Conservation (phyloP, 1,140 invertebrate species). For the Chrysopa pallens region DNA sequence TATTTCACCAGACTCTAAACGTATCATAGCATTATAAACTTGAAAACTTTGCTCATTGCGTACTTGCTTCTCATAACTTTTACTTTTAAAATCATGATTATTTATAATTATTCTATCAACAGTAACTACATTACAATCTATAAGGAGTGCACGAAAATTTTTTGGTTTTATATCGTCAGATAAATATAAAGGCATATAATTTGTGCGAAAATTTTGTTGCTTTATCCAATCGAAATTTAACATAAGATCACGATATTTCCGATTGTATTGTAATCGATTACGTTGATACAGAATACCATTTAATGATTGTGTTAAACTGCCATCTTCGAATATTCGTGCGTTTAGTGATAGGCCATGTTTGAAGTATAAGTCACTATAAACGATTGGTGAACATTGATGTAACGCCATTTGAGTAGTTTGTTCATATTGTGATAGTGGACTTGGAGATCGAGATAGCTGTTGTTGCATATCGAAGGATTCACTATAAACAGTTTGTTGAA, state of each 20-base stretch:
- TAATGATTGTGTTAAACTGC: not conserved
- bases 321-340: not conserved
- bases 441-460: too few relatives aligned
- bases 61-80: not conserved
- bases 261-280: too few relatives aligned
- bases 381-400: conserved; percentile 1
- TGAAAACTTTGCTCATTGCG: not conserved
- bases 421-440: too few relatives aligned
- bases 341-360: conserved; percentile 11
- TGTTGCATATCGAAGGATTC: too few relatives aligned
- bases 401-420: not conserved
- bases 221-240: not conserved
- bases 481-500: too few relatives aligned
- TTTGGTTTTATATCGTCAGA: not conserved
- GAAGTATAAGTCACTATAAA: conserved; percentile 15
- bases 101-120: not conserved
- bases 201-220: not conserved
- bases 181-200: not conserved
- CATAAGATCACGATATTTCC: too few relatives aligned
- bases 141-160: not conserved
- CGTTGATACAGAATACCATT: not conserved
- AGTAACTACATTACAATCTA: not conserved
- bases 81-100: not conserved
- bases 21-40: not conserved
- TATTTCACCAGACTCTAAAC: not conserved